Conservation (phyloP, 1,140 invertebrate species). For the Drosophila ogumai region DNA sequence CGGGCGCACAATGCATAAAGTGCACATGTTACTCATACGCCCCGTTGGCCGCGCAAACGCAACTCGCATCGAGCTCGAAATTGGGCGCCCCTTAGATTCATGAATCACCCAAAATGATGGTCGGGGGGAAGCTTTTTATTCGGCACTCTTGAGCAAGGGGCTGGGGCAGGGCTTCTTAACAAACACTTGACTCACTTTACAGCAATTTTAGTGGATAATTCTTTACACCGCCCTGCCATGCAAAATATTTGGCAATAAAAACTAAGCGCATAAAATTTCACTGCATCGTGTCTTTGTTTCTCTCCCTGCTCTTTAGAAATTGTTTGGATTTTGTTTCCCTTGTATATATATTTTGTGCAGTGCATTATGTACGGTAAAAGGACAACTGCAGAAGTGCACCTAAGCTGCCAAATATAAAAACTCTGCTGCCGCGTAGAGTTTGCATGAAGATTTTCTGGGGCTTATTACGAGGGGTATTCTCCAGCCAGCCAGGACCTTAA, state of each 20-base stretch:
- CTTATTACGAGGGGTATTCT: conserved; percentile 53
- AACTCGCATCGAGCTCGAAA: conserved; percentile 23
- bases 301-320: conserved; percentile 19
- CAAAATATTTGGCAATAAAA: conserved; percentile 63
- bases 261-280: conserved; percentile 74
- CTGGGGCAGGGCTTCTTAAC: conserved; percentile 25
- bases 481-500: conserved; percentile 54
- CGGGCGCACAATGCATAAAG: conserved; percentile 39
- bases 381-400: conserved; percentile 75
- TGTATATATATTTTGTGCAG: conserved; percentile 31
- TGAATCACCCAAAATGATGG: conserved; percentile 20
- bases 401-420: conserved; percentile 67
- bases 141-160: conserved; percentile 4
- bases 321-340: conserved; percentile 7
- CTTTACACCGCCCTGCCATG: conserved; percentile 48
- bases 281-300: conserved; percentile 46
- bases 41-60: conserved; percentile 36
- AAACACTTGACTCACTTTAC: conserved; percentile 49
- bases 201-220: conserved; percentile 58
- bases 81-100: conserved; percentile 32
- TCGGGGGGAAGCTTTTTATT: conserved; percentile 9
- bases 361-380: conserved; percentile 62
- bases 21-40: conserved; percentile 66
- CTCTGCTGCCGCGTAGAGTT: conserved; percentile 32
- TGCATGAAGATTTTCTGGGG: conserved; percentile 48